Evolutionary conservation across 2,888 invertebrate genomes (phyloP).

Genomic region (Pollenia griseotomentosa): DNA sequence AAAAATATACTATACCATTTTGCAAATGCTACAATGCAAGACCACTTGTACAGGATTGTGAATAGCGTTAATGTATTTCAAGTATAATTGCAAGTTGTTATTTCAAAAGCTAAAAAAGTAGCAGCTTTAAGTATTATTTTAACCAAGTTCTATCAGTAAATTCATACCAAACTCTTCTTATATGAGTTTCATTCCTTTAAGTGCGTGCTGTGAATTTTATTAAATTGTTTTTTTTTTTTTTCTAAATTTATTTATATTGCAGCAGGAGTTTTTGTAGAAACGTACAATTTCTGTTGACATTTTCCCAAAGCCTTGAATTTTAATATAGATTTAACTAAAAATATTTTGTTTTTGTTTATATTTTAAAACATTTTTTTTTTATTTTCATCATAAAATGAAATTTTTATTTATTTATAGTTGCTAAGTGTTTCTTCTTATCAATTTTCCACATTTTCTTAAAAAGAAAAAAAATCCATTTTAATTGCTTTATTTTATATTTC

Average conservation of each 20-base stretch:
- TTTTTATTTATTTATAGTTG: conserved; percentile 21
- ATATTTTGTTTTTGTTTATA: conserved; percentile 7
- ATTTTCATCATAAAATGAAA: neutral
- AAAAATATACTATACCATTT: too few relatives aligned
- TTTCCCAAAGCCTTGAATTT: conserved; percentile 74
- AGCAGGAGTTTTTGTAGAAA: conserved; percentile 42
- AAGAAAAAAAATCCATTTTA: conserved; percentile 12
- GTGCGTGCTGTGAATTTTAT: conserved; percentile 78
- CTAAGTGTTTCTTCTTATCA: conserved; percentile 61
- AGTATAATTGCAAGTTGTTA: conserved; percentile 35
- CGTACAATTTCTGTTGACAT: conserved; percentile 59
- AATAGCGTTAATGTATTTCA: conserved; percentile 36
- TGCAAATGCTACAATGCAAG: too few relatives aligned
- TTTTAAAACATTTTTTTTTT: neutral
- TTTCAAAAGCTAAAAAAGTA: neutral
- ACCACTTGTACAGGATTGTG: too few relatives aligned
- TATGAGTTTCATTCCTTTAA: conserved; percentile 24
- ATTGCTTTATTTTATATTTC: conserved; percentile 25
- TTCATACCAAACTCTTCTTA: conserved; percentile 10
- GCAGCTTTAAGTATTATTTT: neutral
- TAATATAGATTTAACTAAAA: conserved; percentile 60
- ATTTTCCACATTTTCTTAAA: conserved; percentile 40
- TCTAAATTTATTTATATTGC: conserved; percentile 42
- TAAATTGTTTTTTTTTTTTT: conserved; percentile 68
- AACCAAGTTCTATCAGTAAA: too few relatives aligned